These are phyloP conservation scores for Apis mellifera DNA, from an alignment of 1,140 invertebrate genomes.

Conservation along the genomic window DNA sequence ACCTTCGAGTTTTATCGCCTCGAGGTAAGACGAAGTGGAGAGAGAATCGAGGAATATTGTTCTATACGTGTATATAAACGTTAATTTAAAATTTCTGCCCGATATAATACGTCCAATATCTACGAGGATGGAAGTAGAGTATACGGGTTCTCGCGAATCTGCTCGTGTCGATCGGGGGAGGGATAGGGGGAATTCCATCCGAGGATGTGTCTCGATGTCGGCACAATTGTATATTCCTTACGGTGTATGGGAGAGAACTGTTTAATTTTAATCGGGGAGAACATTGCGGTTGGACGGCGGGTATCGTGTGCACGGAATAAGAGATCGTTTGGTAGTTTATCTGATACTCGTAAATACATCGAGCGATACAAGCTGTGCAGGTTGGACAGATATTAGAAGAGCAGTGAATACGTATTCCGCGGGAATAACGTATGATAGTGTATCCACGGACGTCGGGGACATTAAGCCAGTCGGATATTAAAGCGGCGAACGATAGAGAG, in stretches of 20 bases:
- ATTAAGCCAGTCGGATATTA: not conserved
- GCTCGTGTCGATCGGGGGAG: too few relatives aligned
- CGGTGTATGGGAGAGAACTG: constrained; percentile 20
- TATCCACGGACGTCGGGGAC: not conserved
- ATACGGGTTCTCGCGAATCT: too few relatives aligned
- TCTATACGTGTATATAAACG: too few relatives aligned
- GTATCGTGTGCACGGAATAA: constrained; percentile 42
- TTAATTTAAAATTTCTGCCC: too few relatives aligned
- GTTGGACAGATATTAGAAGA: constrained; percentile 8
- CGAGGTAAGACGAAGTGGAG: too few relatives aligned
- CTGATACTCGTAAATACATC: constrained; percentile 23
- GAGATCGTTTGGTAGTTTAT: constrained; percentile 17
- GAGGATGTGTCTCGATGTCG: constrained; percentile 1
- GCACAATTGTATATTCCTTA: constrained; percentile 43
- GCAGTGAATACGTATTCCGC: not conserved
- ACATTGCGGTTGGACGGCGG: not conserved
- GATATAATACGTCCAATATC: too few relatives aligned
- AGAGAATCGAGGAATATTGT: too few relatives aligned
- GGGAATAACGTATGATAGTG: not conserved
- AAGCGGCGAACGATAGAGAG: not conserved
- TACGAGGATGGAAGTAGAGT: too few relatives aligned
- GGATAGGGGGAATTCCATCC: too few relatives aligned
- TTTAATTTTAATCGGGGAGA: constrained; percentile 46
- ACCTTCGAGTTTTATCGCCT: too few relatives aligned
- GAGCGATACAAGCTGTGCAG: not conserved